phyloP scores from a whole-genome alignment of 2,797 vertebrate species.

The Phoebastria nigripes region DNA sequence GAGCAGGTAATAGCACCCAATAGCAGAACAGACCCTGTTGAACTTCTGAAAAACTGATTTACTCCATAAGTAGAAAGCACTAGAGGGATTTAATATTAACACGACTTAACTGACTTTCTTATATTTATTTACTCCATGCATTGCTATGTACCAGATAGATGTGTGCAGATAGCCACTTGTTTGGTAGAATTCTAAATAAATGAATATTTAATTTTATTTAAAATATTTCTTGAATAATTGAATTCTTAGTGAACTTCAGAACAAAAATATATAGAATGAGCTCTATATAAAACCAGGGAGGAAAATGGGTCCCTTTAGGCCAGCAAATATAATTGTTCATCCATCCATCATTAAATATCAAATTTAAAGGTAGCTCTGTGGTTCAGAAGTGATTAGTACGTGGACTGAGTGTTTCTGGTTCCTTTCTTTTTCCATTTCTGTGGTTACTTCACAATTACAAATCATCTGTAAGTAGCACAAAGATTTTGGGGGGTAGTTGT shows the following conservation, averaged over 20 bases:
- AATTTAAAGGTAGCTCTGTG: not conserved
- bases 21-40: not conserved
- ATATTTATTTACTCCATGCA: not conserved
- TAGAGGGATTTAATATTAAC: not conserved
- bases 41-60: not conserved
- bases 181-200: not conserved
- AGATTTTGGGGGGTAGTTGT: fast-evolving
- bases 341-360: not conserved
- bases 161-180: not conserved
- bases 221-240: not conserved
- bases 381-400: not conserved
- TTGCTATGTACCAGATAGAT: not conserved
- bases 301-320: not conserved
- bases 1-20: not conserved
- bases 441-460: not conserved
- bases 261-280: not conserved
- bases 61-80: not conserved
- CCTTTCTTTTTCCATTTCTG: not conserved
- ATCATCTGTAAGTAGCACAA: not conserved
- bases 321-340: not conserved
- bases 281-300: not conserved
- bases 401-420: not conserved
- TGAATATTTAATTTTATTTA: not conserved
- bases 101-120: not conserved
- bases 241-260: not conserved